Evolutionary conservation across 1,140 invertebrate species (phyloP).

Genomic region (Drosophila nikananu): DNA sequence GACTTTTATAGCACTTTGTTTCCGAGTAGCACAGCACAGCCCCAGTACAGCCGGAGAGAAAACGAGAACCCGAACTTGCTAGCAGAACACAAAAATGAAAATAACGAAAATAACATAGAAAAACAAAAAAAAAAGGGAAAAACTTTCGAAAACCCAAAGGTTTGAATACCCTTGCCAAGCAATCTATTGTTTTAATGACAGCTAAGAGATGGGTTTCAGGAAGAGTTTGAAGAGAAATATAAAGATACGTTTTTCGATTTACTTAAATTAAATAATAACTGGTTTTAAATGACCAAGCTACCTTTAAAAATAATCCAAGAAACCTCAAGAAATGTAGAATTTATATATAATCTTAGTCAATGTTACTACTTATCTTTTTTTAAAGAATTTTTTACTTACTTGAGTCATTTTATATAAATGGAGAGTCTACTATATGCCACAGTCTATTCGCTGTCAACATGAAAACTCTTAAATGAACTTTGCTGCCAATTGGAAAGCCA

Average conservation of each 20-base stretch:
- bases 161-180: conserved; percentile 19
- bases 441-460: no score
- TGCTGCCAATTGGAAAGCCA: not conserved
- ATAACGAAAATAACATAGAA: conserved; percentile 29
- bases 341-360: not conserved
- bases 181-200: conserved; percentile 14
- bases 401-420: not conserved
- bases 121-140: conserved; percentile 3
- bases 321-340: no score
- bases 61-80: conserved; percentile 41
- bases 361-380: not conserved
- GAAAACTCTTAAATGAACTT: no score
- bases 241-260: not conserved
- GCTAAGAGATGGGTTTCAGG: not conserved
- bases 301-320: not conserved
- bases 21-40: conserved; percentile 29
- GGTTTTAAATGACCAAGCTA: not conserved
- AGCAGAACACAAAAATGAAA: not conserved
- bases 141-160: conserved; percentile 34
- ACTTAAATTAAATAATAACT: not conserved
- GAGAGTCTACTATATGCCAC: no score
- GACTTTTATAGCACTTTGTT: conserved; percentile 82
- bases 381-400: not conserved
- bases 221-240: not conserved
- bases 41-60: conserved; percentile 24